Evolutionary conservation across 64 coral and sea anemone species (phyloP).

Genomic region (Platygyra sinensis): DNA sequence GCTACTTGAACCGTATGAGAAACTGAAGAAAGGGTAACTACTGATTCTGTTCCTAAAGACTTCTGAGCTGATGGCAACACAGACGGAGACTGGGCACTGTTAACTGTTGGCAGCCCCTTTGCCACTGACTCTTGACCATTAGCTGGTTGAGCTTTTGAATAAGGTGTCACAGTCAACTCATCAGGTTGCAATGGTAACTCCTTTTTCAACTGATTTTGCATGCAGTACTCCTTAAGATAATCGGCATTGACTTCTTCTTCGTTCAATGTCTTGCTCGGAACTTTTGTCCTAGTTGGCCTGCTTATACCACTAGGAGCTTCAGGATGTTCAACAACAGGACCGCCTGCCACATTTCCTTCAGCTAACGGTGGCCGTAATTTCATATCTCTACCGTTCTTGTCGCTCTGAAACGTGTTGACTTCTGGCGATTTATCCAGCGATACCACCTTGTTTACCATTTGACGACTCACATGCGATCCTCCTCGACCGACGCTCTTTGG

Average conservation of each 20-base stretch:
- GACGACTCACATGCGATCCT: neutral
- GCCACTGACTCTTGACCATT: neutral
- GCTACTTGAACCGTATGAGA: too few species aligned
- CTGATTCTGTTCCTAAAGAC: neutral
- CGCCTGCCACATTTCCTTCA: neutral
- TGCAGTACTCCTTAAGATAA: constrained; percentile 2
- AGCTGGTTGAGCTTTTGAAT: neutral
- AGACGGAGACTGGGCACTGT: neutral
- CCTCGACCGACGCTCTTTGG: neutral
- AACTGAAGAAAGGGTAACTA: neutral
- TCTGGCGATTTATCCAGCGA: too few species aligned
- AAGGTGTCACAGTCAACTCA: neutral
- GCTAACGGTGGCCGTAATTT: constrained; percentile 13
- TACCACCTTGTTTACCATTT: neutral
- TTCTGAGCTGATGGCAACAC: neutral
- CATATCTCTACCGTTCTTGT: constrained; percentile 10
- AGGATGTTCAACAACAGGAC: neutral
- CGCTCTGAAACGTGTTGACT: constrained; percentile 12
- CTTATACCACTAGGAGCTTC: neutral
- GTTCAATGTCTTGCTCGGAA: constrained; percentile 10
- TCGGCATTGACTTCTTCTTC: constrained; percentile 39
- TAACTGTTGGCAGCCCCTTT: neutral
- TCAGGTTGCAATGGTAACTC: too few species aligned
- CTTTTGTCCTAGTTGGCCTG: constrained; percentile 15
- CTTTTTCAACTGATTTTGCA: too few species aligned